Evolutionary conservation across 2,888 invertebrate species (phyloP), one percentile per base, ranked within the genome.

Genomic region (Alviniconcha strummeri): DNA sequence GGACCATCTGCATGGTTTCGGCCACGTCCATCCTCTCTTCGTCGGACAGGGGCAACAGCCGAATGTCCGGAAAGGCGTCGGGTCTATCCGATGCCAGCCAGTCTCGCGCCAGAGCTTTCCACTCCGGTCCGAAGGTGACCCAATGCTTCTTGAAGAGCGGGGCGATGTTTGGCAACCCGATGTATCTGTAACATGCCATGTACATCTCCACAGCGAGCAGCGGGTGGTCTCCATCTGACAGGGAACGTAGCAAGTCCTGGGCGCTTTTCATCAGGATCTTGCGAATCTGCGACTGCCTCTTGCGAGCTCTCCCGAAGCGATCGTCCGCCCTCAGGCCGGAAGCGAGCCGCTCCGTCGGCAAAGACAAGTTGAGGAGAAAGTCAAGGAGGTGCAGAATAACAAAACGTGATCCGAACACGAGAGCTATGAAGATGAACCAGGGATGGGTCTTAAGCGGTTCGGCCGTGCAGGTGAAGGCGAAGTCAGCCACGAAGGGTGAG

Each of bases 401-500:
- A 69, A 75, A 64, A 3, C 5, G 2, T 5, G 82, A 82, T 7
- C 82, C 82, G n/a, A 1, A 5, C 11, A 64, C n/a, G 13, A 82
- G 57, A 11, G 67, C 64, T 55, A 4, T 56, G 15, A 8, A 69
- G 6, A 77, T 72, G 72, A n/a, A 72, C 9, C 72, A 8, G n/a
- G 19, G 17, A 72, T 72, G n/a, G 7, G 72, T 19, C 36, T 36
- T 36, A 36, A 36, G 36, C 36, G 36, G 36, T 36, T 1, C n/a
- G 17, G 54, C 55, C 3, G 64, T 55, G n/a, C 77, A 55, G n/a
- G 8, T 55, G 1, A 82, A 19, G 8, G 77, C 82, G 15, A 6
- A 67, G 67, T 82, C 82, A 54, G 82, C 77, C 36, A 82, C 77
- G 15, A 82, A 77, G 15, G 36, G 36, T 19, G 57, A 5, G 7